A percentile compares a stretch with the other conserved stretches of the same genome.
Conservation (phyloP, 2,113 vertebrate species). For the Jacana jacana region DNA sequence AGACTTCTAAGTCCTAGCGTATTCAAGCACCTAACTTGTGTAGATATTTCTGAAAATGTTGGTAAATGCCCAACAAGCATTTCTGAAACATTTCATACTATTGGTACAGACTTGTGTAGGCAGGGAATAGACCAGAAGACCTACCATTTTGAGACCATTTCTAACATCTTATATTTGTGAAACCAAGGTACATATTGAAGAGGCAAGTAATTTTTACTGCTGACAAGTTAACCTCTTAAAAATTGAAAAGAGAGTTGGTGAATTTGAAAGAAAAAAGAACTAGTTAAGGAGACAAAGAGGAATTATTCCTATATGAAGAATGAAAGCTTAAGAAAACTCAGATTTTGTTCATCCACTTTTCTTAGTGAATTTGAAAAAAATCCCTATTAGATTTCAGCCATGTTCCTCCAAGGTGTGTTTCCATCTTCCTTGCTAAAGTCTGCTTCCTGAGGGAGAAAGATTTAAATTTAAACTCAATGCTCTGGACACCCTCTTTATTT, state of each 20-base stretch:
- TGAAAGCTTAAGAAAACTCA: neutral
- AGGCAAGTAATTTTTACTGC: neutral
- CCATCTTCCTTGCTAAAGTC: slow-evolving; percentile 10
- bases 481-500: slow-evolving; percentile 49
- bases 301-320: neutral
- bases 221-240: neutral
- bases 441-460: slow-evolving; percentile 7
- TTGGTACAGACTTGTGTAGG: neutral
- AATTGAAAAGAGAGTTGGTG: neutral
- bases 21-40: neutral
- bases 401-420: slow-evolving; percentile 9
- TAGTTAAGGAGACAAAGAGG: neutral
- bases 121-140: neutral
- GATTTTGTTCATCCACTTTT: neutral
- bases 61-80: neutral
- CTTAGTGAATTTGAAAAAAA: neutral
- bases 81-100: neutral
- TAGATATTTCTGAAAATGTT: neutral
- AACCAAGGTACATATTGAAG: neutral
- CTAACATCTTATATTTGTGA: neutral
- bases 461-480: slow-evolving; percentile 58
- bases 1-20: neutral
- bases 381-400: neutral
- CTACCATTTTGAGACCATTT: neutral
- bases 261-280: neutral